These are phyloP conservation scores for Brachyhypopomus gauderio DNA, from an alignment of 2,113 vertebrate genomes.

Conservation along the genomic window DNA sequence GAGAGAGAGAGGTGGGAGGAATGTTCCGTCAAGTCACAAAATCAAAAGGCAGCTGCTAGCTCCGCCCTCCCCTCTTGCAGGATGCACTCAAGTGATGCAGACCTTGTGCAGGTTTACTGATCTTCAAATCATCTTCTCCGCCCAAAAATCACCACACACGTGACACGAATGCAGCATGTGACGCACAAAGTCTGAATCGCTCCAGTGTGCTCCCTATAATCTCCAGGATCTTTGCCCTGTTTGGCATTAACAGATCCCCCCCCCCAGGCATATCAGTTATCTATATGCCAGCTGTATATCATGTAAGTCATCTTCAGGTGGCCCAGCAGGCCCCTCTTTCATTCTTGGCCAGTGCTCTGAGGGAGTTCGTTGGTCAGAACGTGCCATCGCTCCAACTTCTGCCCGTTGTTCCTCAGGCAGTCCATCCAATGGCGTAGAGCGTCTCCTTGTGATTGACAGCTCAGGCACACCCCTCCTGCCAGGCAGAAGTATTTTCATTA, in stretches of 20 bases:
- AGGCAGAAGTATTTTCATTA: constrained; percentile 14
- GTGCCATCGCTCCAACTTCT: constrained; percentile 82
- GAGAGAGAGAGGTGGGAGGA: constrained; percentile 13
- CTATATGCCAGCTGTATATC: constrained; percentile 29
- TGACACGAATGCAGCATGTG: neutral
- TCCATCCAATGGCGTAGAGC: constrained; percentile 82
- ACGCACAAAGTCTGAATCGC: constrained; percentile 34
- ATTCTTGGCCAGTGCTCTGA: constrained; percentile 70
- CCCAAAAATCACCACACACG: neutral
- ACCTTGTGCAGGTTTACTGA: constrained; percentile 8
- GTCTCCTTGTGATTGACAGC: constrained; percentile 77
- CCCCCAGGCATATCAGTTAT: constrained; percentile 3
- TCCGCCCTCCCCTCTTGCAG: constrained; percentile 30
- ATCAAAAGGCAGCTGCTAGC: constrained; percentile 37
- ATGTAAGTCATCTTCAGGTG: constrained; percentile 13
- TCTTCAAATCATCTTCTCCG: neutral
- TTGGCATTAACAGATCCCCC: constrained; percentile 26
- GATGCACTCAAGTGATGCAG: constrained; percentile 35
- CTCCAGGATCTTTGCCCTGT: constrained; percentile 29
- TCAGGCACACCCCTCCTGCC: constrained; percentile 80
- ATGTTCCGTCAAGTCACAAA: constrained; percentile 21
- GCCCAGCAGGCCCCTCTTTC: constrained; percentile 15
- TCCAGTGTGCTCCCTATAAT: constrained; percentile 12
- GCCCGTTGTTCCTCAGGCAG: constrained; percentile 78
- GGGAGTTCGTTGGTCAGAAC: constrained; percentile 85